Evolutionary conservation across 2,797 vertebrate genomes (phyloP), one percentile per base, ranked within the genome.

Genomic region (Graptemys geographica): DNA sequence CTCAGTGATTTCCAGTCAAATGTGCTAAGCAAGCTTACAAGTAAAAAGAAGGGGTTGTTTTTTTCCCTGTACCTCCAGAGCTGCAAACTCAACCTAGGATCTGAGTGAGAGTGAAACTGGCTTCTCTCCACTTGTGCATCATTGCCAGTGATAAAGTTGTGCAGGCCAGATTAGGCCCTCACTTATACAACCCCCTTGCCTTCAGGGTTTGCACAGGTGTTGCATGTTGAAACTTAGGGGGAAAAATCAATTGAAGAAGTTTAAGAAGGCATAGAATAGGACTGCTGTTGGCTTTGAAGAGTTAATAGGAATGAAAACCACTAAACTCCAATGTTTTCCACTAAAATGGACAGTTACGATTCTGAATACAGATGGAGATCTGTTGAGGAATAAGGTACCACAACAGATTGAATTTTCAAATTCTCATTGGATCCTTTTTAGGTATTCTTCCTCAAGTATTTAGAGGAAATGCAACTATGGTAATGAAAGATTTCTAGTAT

Each of bases 131-230:
- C 28, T 44, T 65, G 41, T 90, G 65, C 8, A 85, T 15, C 33
- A 57, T 0, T 3, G 44, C 2, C 52, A 84, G 53, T 79, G 94
- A 81, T 76, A 83, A 44, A 55, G 33, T 3, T 90, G 28, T 89
- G 1, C 1, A 2, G 62, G 18, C 7, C 81, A 94, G 93, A 49
- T 53, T 53, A 57, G 51, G 47, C 11, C 79, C 25, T 8, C 79
- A 92, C 84, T 1, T 5, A 23, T 47, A 56, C 91, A 86, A 90
- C 11, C 62, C 53, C 72, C 93, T 94, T 92, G 57, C 88, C 93
- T 94, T 11, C 74, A 47, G 0, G n/a, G n/a, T 72, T 72, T 72
- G n/a, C 16, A 19, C 31, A 85, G 81, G 12, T 76, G 53, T 69
- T 84, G 37, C 11, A 83, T 86, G 6, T 37, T 2, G 0, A 44